Percentiles rank a stretch among this genome's conserved stretches.
Evolutionary conservation across 2,888 invertebrate species (phyloP).

Genomic region (Leptinotarsa rubiginosa): DNA sequence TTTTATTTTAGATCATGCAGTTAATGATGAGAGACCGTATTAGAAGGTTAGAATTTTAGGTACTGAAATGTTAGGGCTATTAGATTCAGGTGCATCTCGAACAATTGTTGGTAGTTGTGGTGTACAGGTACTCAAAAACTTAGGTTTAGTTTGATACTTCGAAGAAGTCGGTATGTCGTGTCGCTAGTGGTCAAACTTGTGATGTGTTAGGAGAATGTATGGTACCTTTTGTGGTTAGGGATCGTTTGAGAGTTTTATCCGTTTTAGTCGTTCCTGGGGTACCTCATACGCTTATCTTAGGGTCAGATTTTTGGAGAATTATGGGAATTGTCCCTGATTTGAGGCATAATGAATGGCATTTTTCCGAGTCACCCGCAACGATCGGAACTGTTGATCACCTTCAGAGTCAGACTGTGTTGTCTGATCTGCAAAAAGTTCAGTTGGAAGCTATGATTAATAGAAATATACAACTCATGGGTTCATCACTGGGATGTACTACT

Average conservation of each 20-base stretch:
- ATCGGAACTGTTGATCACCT: too few species aligned
- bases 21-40: constrained; percentile 26
- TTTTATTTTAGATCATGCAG: constrained; percentile 24
- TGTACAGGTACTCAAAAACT: neutral
- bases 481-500: neutral
- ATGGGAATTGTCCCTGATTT: too few species aligned
- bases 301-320: too few species aligned
- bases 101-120: constrained; percentile 6
- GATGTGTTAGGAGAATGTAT: neutral
- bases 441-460: constrained; percentile 14
- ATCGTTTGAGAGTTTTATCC: neutral
- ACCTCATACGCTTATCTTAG: too few species aligned
- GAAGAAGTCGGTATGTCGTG: neutral
- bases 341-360: too few species aligned
- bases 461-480: neutral
- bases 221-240: neutral
- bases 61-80: constrained; percentile 12
- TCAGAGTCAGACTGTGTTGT: too few species aligned
- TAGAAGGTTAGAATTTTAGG: constrained; percentile 11
- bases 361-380: too few species aligned
- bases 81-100: constrained; percentile 22
- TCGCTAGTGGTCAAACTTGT: neutral
- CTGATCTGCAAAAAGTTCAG: neutral
- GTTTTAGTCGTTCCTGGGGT: too few species aligned
- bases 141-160: constrained; percentile 1